These are phyloP conservation scores for Odocoileus hemionus DNA, from an alignment of 2,113 vertebrate species.

Conservation along the genomic window DNA sequence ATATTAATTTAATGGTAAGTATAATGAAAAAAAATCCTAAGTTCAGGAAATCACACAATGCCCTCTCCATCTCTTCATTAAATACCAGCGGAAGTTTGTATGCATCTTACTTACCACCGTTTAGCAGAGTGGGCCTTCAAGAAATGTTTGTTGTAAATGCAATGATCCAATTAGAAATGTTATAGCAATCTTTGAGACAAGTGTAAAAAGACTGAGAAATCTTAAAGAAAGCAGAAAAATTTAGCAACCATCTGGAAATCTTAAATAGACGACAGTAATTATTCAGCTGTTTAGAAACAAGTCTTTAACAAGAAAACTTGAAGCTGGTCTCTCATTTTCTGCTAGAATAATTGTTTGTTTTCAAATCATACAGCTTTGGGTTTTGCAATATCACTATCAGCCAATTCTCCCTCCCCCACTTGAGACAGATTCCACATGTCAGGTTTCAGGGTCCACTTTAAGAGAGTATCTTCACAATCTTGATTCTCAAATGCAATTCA, in stretches of 20 bases:
- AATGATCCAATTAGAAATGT: constrained; percentile 62
- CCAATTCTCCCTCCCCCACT: neutral
- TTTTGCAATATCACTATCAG: neutral
- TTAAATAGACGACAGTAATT: constrained; percentile 68
- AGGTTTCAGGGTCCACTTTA: rapidly evolving
- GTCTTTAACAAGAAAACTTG: constrained; percentile 53
- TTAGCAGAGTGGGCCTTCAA: neutral
- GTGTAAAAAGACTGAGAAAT: constrained; percentile 64
- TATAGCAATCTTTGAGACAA: constrained; percentile 58
- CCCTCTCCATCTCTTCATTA: neutral
- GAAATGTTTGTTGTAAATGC: constrained; percentile 54
- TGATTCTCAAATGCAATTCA: rapidly evolving
- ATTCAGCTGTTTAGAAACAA: constrained; percentile 75
- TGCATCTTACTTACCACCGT: neutral
- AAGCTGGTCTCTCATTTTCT: constrained; percentile 66
- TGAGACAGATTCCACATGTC: neutral
- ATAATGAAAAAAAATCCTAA: neutral
- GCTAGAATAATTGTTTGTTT: constrained; percentile 70
- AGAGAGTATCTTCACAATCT: rapidly evolving
- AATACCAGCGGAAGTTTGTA: neutral
- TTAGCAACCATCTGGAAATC: constrained; percentile 73
- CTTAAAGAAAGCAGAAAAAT: constrained; percentile 63
- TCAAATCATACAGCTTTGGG: neutral
- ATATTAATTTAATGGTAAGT: neutral
- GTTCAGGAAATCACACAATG: neutral